Evolutionary conservation across 1,140 invertebrate species (phyloP).

Genomic region (Megalopta genalis): DNA sequence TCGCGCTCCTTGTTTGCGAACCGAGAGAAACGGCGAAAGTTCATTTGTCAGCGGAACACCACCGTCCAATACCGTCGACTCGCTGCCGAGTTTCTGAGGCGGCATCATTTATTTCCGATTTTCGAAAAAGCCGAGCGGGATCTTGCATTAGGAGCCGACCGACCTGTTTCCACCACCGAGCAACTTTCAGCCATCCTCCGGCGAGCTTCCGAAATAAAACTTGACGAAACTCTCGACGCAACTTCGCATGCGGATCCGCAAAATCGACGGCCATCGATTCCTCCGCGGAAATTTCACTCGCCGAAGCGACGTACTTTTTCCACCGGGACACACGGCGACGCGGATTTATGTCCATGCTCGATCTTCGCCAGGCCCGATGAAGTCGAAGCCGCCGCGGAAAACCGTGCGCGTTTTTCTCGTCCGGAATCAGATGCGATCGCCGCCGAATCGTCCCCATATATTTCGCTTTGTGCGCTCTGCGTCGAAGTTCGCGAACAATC

Average conservation of each 20-base stretch:
- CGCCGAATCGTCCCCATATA: slow-evolving; percentile 59
- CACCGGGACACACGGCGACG: no score
- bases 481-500: slow-evolving; percentile 8
- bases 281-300: background rate
- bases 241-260: background rate
- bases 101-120: slow-evolving; percentile 15
- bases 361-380: background rate
- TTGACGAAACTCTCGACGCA: background rate
- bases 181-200: no score
- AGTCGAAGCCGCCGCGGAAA: background rate
- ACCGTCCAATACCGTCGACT: background rate
- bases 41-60: slow-evolving; percentile 29
- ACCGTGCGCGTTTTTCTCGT: background rate
- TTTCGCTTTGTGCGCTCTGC: slow-evolving; percentile 59
- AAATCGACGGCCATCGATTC: background rate
- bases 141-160: background rate
- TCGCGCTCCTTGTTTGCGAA: background rate
- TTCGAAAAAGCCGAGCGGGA: background rate
- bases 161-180: background rate
- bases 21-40: background rate
- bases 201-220: no score
- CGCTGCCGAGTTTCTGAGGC: background rate
- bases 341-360: slow-evolving; percentile 6
- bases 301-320: background rate
- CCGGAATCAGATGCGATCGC: background rate